Evolutionary conservation across 2,888 invertebrate species (phyloP).

Genomic region (Xanthostigma xanthostigma): DNA sequence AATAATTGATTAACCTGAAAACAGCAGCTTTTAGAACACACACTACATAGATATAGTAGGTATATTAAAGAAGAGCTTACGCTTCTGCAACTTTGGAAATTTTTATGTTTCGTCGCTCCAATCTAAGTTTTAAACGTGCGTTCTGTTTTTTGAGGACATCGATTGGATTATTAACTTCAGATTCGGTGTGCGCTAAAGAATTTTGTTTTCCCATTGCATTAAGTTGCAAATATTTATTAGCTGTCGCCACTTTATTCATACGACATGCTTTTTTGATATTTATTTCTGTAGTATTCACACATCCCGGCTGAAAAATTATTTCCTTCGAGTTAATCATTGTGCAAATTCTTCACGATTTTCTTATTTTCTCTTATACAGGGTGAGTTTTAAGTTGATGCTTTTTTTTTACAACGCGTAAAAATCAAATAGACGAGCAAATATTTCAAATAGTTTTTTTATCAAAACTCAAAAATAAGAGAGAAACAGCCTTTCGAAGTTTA

Average conservation of each 20-base stretch:
- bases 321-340: no score
- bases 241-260: conserved; percentile 35
- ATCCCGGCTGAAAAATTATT: conserved; percentile 63
- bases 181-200: conserved; percentile 35
- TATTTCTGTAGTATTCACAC: conserved; percentile 96
- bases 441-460: no score
- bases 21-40: background rate
- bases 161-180: conserved; percentile 21
- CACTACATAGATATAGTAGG: background rate
- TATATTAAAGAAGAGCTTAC: conserved; percentile 39
- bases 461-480: no score
- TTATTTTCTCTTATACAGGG: no score
- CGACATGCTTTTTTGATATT: conserved; percentile 93
- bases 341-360: no score
- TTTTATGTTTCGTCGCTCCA: conserved; percentile 78
- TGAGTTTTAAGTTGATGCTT: no score
- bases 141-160: conserved; percentile 50
- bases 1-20: conserved; percentile 70
- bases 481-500: no score
- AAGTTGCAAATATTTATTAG: conserved; percentile 25
- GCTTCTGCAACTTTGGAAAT: conserved; percentile 90
- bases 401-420: no score
- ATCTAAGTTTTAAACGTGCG: conserved; percentile 52
- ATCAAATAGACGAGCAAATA: no score
- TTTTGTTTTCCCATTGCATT: conserved; percentile 36